These are phyloP conservation scores for Leucopsar rothschildi DNA, from an alignment of 2,113 vertebrate species.

Conservation along the genomic window DNA sequence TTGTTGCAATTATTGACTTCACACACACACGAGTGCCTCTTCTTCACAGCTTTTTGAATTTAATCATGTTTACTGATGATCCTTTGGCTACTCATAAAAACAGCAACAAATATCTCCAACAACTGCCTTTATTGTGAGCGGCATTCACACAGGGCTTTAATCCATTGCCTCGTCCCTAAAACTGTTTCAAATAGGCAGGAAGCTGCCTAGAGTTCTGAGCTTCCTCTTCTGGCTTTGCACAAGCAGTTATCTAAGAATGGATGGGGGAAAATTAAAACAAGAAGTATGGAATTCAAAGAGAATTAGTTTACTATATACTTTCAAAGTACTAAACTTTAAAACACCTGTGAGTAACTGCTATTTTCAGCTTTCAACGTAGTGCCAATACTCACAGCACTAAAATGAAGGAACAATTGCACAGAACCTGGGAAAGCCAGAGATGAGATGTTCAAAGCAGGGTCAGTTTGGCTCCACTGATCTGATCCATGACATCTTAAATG, in stretches of 20 bases:
- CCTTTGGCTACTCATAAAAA: slow-evolving; percentile 16
- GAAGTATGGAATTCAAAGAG: neutral
- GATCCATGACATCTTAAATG: no score
- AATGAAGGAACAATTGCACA: neutral
- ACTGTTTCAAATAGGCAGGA: neutral
- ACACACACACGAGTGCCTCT: neutral
- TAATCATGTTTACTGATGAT: neutral
- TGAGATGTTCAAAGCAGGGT: neutral
- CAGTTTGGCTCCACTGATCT: neutral
- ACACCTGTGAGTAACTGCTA: neutral
- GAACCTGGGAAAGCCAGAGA: neutral
- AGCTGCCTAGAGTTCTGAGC: neutral
- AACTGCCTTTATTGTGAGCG: neutral
- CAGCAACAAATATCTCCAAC: neutral
- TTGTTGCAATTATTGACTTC: neutral
- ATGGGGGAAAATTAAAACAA: neutral
- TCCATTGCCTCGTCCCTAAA: neutral
- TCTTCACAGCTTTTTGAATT: slow-evolving; percentile 11
- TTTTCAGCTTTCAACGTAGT: neutral
- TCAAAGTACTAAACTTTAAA: neutral
- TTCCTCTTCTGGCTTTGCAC: neutral
- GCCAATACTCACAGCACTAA: neutral
- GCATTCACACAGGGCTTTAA: neutral
- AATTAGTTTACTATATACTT: neutral
- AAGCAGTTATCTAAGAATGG: neutral